phyloP scores from a whole-genome alignment of 2,113 vertebrate genomes.

The Loxodonta africana region DNA sequence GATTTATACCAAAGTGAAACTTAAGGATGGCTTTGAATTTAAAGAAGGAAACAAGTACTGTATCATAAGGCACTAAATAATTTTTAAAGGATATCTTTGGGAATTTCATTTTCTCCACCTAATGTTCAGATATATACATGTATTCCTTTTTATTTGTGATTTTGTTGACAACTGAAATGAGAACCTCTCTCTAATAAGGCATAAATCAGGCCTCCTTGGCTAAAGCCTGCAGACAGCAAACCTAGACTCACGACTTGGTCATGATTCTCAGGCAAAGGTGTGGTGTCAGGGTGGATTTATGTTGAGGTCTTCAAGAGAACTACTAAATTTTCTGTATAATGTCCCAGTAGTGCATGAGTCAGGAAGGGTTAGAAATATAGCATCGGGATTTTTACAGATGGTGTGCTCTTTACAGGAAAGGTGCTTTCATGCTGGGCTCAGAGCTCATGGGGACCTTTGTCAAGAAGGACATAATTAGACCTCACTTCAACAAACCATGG shows the following conservation, averaged over 20 bases:
- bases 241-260: not conserved
- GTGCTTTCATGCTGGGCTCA: not conserved
- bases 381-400: not conserved
- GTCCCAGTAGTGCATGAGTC: not conserved
- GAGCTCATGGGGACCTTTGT: not conserved
- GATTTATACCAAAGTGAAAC: not conserved
- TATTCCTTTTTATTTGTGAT: constrained; percentile 19
- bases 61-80: not conserved
- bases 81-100: not conserved
- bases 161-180: constrained; percentile 16
- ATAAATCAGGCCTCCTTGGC: constrained; percentile 47
- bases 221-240: not conserved
- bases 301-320: constrained; percentile 10
- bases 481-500: not conserved
- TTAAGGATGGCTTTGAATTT: constrained; percentile 11
- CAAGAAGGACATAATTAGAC: not conserved
- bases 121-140: not conserved
- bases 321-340: constrained; percentile 63
- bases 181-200: constrained; percentile 48
- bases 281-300: constrained; percentile 37
- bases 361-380: constrained; percentile 54
- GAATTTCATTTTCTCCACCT: not conserved
- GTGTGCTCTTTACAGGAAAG: not conserved
- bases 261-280: constrained; percentile 45
- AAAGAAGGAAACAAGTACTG: not conserved